Conservation (phyloP, 1,140 invertebrate genomes). For the Brachionus rubens region DNA sequence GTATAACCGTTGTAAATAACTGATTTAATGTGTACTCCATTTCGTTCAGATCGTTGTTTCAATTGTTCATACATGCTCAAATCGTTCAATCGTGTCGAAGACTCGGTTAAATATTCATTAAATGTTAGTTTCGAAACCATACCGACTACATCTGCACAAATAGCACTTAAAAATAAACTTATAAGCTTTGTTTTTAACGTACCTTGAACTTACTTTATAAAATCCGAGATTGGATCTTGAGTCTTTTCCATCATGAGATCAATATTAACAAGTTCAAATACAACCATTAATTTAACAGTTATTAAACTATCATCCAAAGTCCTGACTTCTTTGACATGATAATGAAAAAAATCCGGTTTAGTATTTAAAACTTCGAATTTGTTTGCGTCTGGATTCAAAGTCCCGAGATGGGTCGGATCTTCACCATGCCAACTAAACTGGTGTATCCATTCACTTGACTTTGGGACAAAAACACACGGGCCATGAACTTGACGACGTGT, state of each 20-base stretch:
- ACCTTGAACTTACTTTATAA: constrained; percentile 55
- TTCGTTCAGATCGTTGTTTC: constrained; percentile 50
- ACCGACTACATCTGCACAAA: constrained; percentile 58
- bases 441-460: constrained; percentile 53
- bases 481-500: constrained; percentile 43
- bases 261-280: constrained; percentile 55
- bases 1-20: constrained; percentile 56
- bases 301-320: constrained; percentile 59
- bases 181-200: not conserved
- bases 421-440: constrained; percentile 57
- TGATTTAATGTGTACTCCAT: constrained; percentile 53
- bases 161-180: constrained; percentile 52
- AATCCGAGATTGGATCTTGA: constrained; percentile 58
- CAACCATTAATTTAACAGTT: constrained; percentile 57
- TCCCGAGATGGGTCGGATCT: constrained; percentile 51
- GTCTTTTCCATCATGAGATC: constrained; percentile 58
- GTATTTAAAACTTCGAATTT: constrained; percentile 53
- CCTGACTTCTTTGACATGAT: constrained; percentile 56
- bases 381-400: constrained; percentile 53
- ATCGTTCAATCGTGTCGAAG: constrained; percentile 50
- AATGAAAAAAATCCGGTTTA: constrained; percentile 59
- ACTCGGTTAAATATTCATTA: constrained; percentile 52
- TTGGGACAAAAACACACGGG: constrained; percentile 14
- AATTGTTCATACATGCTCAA: constrained; percentile 52
- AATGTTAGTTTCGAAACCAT: constrained; percentile 55